Evolutionary conservation across 2,113 vertebrate genomes (phyloP).

Genomic region (Todiramphus saurophagus): DNA sequence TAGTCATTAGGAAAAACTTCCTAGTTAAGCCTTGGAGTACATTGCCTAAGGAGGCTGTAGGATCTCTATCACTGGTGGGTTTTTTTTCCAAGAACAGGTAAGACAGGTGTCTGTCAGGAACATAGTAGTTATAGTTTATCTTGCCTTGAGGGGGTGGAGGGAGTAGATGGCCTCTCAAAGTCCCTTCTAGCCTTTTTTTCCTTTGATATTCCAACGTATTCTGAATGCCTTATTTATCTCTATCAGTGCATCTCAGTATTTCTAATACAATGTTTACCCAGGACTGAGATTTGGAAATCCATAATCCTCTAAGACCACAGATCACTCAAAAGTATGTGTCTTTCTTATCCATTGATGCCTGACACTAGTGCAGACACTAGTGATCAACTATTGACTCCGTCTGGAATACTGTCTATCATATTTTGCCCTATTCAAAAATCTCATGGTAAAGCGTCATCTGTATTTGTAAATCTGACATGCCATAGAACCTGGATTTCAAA

Average conservation of each 20-base stretch:
- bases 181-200: neutral
- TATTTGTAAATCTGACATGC: neutral
- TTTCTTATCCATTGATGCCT: neutral
- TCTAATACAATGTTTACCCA: neutral
- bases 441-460: neutral
- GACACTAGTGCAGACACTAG: neutral
- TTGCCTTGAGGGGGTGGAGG: neutral
- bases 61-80: neutral
- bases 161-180: neutral
- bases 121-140: neutral
- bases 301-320: neutral
- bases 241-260: neutral
- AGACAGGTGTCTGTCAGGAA: conserved; percentile 17
- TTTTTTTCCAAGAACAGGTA: neutral
- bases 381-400: neutral
- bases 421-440: neutral
- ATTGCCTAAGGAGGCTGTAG: neutral
- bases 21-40: conserved; percentile 8
- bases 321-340: neutral
- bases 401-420: neutral
- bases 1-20: conserved; percentile 40
- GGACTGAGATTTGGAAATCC: neutral
- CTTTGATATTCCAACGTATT: neutral
- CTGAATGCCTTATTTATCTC: neutral
- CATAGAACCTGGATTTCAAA: neutral